These are phyloP conservation scores for Pangasius macronema DNA, from an alignment of 2,797 vertebrate genomes.

Conservation along the genomic window DNA sequence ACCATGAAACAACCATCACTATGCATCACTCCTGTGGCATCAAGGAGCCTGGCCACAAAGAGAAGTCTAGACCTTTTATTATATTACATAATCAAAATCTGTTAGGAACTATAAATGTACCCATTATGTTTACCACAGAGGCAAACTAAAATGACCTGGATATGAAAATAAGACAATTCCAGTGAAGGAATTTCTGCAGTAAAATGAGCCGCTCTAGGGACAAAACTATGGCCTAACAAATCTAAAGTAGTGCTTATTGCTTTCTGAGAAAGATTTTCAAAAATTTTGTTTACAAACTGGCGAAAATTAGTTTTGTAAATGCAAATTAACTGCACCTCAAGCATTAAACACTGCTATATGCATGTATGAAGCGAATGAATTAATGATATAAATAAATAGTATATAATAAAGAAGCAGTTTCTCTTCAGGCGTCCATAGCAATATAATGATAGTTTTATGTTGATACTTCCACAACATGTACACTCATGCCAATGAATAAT, in stretches of 20 bases:
- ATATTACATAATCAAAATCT: constrained; percentile 27
- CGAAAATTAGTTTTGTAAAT: constrained; percentile 47
- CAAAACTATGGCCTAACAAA: background rate
- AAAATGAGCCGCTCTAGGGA: background rate
- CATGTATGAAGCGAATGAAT: constrained; percentile 52
- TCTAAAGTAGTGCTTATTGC: background rate
- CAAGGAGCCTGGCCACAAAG: constrained; percentile 23
- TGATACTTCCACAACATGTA: constrained; percentile 62
- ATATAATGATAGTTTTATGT: constrained; percentile 62
- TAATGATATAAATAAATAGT: constrained; percentile 49
- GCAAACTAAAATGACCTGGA: constrained; percentile 7
- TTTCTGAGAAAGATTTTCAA: constrained; percentile 39
- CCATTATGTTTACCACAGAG: constrained; percentile 17
- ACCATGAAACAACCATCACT: constrained; percentile 41
- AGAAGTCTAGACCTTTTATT: constrained; percentile 15
- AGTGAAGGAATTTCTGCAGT: background rate
- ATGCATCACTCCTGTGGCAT: constrained; percentile 38
- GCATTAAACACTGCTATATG: constrained; percentile 54
- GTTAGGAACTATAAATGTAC: constrained; percentile 1
- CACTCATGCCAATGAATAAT: constrained; percentile 67
- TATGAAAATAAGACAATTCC: constrained; percentile 15
- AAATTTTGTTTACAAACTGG: constrained; percentile 45
- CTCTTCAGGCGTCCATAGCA: constrained; percentile 51
- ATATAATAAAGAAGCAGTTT: constrained; percentile 39
- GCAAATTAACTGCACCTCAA: background rate